Evolutionary conservation across 53 echinoderm and acorn worm genomes (phyloP), one percentile per base, ranked within the genome.

Genomic region (Luidia sarsii): DNA sequence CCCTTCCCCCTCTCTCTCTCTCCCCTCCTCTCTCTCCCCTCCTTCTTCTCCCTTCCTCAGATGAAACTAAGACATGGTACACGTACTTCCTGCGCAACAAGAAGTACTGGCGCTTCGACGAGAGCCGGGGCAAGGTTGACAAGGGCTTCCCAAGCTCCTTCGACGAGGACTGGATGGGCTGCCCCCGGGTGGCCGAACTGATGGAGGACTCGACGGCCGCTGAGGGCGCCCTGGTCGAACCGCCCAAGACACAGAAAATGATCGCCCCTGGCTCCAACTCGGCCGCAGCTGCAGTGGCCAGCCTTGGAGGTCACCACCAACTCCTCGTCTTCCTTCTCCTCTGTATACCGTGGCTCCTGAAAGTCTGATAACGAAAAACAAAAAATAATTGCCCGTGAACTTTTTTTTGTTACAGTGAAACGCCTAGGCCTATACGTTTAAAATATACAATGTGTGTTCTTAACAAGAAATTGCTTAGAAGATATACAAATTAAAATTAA

Each of bases 101-200:
- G 28, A 81, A 86, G 28, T 95, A 92, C 52, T 95, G 95, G 95
- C 87, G 68, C 5, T 95, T 84, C 65, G 92, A 95, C 29, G 95
- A 95, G 49, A 87, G 83, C 11, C 79, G 66, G 6, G 92, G 95
- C 16, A 83, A 87, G 31, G 92, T 92, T 9, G 95, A 92, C 64
- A 46, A 53, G 22, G 95, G 95, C 21, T 95, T 66, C 77, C 95
- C 95, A 1, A 70, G 90, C 29, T 82, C 69, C 50, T 95, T 95
- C 43, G 90, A 81, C 10, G 90, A 79, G 45, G 95, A 95, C 80
- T 95, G 95, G 95, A 89, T 95, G 89, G 90, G 87, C 10, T 95
- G 95, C 65, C 63, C 57, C 11, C 74, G 61, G 25, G 15, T 22
- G 28, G 77, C 59, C 3, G 55, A 52, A 11, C 50, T 50, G 11